Evolutionary conservation across 2,113 vertebrate species (phyloP).

Genomic region (Python bivittatus): DNA sequence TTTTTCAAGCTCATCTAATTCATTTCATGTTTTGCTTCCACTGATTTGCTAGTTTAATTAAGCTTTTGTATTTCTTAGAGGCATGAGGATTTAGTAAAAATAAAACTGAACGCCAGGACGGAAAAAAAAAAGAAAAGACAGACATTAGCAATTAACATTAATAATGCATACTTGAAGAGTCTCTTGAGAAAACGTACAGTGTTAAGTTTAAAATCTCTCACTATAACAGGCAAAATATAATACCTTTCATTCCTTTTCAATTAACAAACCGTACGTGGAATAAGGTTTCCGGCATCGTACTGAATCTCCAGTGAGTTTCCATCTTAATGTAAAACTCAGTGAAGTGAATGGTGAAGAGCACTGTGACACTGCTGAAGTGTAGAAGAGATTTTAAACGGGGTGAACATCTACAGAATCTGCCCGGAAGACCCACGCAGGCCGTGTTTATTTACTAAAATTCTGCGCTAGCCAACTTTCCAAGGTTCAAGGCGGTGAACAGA

Average conservation of each 20-base stretch:
- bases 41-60: constrained; percentile 15
- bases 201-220: neutral
- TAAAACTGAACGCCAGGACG: neutral
- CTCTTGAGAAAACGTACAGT: constrained; percentile 12
- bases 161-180: constrained; percentile 17
- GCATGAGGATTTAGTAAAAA: neutral
- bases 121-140: neutral
- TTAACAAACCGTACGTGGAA: neutral
- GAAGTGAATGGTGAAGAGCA: neutral
- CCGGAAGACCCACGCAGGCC: too few species aligned
- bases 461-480: too few species aligned
- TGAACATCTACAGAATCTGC: too few species aligned
- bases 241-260: neutral
- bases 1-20: neutral
- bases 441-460: too few species aligned
- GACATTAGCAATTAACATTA: constrained; percentile 17
- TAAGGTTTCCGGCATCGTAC: neutral
- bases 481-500: too few species aligned
- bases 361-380: too few species aligned
- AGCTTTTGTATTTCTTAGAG: neutral
- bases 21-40: neutral
- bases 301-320: neutral
- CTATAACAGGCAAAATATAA: neutral
- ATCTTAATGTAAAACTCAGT: neutral
- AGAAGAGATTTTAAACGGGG: too few species aligned